A percentile compares a stretch with the other conserved stretches of the same genome.
Conservation (phyloP, 2,888 invertebrate genomes). For the Hydrotaea cyrtoneurina region DNA sequence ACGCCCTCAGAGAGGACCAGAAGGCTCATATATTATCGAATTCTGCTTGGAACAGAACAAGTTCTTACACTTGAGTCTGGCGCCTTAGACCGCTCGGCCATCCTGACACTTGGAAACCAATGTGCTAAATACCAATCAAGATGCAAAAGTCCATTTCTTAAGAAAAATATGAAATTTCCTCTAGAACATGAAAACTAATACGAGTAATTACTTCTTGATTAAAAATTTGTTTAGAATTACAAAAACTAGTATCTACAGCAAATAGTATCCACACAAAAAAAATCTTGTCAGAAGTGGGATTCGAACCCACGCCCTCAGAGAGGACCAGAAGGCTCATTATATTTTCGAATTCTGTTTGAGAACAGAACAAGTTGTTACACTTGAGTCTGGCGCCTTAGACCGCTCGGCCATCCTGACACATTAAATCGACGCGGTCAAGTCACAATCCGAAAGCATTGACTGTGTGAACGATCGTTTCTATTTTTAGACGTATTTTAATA, state of each 20-base stretch:
- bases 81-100: conserved; percentile 72
- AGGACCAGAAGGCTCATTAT: conserved; percentile 69
- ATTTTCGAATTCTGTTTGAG: not conserved
- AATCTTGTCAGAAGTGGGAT: conserved; percentile 15
- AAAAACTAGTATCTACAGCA: not conserved
- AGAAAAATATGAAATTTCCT: not conserved
- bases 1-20: conserved; percentile 72
- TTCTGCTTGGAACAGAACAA: conserved; percentile 51
- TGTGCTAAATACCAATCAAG: not conserved
- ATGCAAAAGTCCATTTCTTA: not conserved
- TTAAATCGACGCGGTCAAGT: too few species aligned
- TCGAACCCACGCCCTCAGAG: conserved; percentile 69
- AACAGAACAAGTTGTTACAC: conserved; percentile 46
- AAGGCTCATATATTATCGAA: conserved; percentile 57
- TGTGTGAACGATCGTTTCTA: conserved; percentile 6
- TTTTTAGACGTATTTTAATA: conserved; percentile 24
- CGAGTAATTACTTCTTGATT: too few species aligned
- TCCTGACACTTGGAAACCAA: conserved; percentile 59
- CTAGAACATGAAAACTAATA: too few species aligned
- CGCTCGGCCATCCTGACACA: conserved; percentile 68
- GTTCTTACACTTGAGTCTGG: conserved; percentile 70
- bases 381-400: conserved; percentile 71
- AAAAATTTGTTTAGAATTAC: too few species aligned
- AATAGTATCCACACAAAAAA: not conserved
- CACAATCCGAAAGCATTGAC: not conserved